Percentiles rank a stretch among this genome's conserved stretches.
Conservation (phyloP, 2,888 invertebrate species). For the Heliothis peltigera region DNA sequence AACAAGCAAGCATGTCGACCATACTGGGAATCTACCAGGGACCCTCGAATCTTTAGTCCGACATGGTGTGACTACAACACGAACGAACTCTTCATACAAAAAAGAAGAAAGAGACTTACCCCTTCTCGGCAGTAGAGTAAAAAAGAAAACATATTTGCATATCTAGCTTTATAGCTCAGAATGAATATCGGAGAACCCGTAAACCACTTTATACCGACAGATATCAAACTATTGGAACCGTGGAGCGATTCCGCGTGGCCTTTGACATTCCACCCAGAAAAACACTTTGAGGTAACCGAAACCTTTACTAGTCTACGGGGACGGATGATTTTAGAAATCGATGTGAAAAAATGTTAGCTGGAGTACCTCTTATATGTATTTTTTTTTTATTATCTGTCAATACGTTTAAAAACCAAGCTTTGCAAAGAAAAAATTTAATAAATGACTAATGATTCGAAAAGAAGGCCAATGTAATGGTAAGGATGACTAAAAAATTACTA, state of each 20-base stretch:
- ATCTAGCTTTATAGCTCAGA: background rate
- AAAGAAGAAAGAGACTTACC: too few species aligned
- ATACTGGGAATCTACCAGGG: too few species aligned
- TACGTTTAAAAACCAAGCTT: too few species aligned
- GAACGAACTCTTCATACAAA: too few species aligned
- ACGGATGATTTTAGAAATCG: constrained; percentile 9
- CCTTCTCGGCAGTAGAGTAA: background rate
- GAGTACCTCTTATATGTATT: background rate
- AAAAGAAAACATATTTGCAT: background rate
- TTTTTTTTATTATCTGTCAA: constrained; percentile 1
- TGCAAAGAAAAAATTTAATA: too few species aligned
- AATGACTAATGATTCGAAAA: too few species aligned
- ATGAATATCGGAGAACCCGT: background rate
- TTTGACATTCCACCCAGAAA: constrained; percentile 39
- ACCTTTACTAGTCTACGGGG: constrained; percentile 1
- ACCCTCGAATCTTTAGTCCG: too few species aligned
- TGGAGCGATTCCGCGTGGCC: constrained; percentile 10
- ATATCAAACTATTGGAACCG: background rate
- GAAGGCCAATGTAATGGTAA: too few species aligned
- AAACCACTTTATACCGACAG: background rate
- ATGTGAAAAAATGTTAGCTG: constrained; percentile 19
- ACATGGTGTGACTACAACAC: too few species aligned
- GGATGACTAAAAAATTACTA: too few species aligned
- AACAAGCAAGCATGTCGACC: too few species aligned
- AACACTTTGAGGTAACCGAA: constrained; percentile 34